Evolutionary conservation across 2,797 vertebrate species (phyloP).

Genomic region (Cossypha polioptera): DNA sequence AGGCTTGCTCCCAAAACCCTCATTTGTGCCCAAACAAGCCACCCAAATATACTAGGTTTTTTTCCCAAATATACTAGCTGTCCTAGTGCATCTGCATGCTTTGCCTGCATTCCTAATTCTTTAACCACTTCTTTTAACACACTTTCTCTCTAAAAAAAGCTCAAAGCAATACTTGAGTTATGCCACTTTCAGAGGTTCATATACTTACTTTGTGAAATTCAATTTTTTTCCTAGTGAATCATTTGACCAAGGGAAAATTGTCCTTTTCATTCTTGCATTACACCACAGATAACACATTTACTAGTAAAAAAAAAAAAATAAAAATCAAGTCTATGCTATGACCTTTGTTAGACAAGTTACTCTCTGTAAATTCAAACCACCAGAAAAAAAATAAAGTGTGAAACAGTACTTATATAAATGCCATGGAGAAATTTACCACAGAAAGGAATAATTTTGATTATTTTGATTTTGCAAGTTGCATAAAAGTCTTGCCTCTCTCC

Average conservation of each 20-base stretch:
- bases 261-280: neutral
- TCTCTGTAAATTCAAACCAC: neutral
- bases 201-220: neutral
- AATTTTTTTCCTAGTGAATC: neutral
- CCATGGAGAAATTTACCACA: neutral
- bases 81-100: neutral
- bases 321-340: neutral
- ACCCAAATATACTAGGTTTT: neutral
- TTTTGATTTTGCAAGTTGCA: neutral
- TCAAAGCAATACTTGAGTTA: neutral
- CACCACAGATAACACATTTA: neutral
- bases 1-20: neutral
- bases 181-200: neutral
- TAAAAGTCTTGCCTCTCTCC: neutral
- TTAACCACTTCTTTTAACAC: neutral
- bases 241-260: neutral
- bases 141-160: neutral
- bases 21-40: rapidly evolving
- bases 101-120: neutral
- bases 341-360: neutral
- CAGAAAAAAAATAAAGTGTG: neutral
- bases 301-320: neutral
- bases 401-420: neutral
- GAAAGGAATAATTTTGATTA: neutral
- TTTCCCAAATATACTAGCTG: neutral